phyloP scores from a whole-genome alignment of 2,797 vertebrate species.

The Pelodytes ibericus region DNA sequence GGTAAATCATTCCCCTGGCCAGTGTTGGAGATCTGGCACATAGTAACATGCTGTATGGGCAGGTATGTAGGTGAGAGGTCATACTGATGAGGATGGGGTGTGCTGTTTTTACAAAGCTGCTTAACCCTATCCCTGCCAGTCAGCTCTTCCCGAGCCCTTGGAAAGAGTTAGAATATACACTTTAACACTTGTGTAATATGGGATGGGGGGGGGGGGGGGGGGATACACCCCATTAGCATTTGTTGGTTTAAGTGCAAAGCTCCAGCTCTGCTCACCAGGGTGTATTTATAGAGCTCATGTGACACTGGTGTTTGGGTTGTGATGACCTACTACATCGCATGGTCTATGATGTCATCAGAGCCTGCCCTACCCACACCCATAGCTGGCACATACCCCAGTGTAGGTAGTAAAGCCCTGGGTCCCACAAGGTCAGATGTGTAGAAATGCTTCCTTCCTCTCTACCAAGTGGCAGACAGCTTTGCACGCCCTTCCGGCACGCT shows the following conservation, averaged over 20 bases:
- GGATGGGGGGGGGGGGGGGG: no score
- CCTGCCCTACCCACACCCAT: slow-evolving; percentile 1
- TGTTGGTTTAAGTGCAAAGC: background rate
- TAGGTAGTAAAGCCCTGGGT: slow-evolving; percentile 13
- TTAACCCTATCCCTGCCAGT: no score
- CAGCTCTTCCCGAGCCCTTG: background rate
- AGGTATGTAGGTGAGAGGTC: slow-evolving; percentile 36
- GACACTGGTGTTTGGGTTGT: background rate
- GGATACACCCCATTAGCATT: background rate
- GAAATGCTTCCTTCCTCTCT: slow-evolving; percentile 16
- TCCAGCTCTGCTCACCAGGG: background rate
- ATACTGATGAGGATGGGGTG: no score
- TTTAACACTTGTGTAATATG: no score
- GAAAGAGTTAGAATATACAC: no score
- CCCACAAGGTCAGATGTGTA: slow-evolving; percentile 22
- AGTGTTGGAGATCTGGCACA: no score
- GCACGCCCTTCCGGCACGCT: no score
- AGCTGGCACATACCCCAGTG: background rate
- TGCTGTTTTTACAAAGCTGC: no score
- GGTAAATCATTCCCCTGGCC: no score
- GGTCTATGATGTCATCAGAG: slow-evolving; percentile 17
- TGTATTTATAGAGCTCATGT: slow-evolving; percentile 21
- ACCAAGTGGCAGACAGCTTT: background rate
- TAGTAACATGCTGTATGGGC: no score
- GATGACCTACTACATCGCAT: slow-evolving; percentile 9